Evolutionary conservation across 2,113 vertebrate genomes (phyloP).

Genomic region (Limnothrissa miodon): DNA sequence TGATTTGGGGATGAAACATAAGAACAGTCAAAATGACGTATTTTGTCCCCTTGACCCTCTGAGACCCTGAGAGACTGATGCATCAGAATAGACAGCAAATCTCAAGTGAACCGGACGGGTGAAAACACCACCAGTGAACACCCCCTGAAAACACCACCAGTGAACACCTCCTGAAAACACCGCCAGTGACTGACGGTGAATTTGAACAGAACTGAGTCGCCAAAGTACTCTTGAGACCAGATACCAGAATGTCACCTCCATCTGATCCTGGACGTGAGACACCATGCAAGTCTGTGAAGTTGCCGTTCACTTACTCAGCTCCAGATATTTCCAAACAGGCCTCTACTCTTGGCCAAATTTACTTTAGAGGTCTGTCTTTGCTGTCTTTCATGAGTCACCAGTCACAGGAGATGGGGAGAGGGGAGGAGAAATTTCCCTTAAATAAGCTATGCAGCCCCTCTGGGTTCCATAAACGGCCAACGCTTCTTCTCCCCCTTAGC

Average conservation of each 20-base stretch:
- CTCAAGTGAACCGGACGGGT: background rate
- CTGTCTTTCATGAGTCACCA: too few species aligned
- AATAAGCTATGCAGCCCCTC: conserved; percentile 31
- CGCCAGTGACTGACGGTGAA: background rate
- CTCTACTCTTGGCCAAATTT: background rate
- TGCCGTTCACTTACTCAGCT: background rate
- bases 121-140: too few species aligned
- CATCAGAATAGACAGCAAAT: background rate
- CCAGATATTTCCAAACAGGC: conserved; percentile 25
- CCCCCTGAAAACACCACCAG: background rate
- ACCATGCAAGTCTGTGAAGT: background rate
- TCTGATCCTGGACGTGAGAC: background rate
- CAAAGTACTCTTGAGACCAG: background rate
- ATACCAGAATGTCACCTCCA: background rate
- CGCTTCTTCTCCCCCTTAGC: background rate
- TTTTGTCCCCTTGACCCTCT: background rate
- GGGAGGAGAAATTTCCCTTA: conserved; percentile 24
- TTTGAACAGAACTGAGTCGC: background rate
- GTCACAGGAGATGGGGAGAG: too few species aligned
- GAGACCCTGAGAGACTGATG: background rate
- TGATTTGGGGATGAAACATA: background rate
- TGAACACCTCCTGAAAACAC: background rate
- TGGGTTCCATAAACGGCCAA: conserved; percentile 18
- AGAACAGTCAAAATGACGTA: background rate
- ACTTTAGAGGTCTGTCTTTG: conserved; percentile 35